Conservation (phyloP, 2,113 vertebrate species). For the Onychostruthus taczanowskii region DNA sequence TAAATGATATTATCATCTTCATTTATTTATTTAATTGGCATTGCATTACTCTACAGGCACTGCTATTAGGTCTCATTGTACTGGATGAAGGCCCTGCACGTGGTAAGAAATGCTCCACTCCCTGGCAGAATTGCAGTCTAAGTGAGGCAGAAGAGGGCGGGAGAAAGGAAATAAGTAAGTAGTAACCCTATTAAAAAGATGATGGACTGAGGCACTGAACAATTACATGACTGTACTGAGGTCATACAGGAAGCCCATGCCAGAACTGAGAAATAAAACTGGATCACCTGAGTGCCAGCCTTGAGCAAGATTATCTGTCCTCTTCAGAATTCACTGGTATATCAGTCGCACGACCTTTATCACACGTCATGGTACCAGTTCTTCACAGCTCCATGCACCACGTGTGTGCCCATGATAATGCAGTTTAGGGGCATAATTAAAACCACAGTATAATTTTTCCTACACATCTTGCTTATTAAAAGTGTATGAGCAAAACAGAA, state of each 20-base stretch:
- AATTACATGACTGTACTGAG: slow-evolving; percentile 54
- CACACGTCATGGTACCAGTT: not conserved
- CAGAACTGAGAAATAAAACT: slow-evolving; percentile 13
- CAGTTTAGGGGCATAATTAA: not conserved
- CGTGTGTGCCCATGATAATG: not conserved
- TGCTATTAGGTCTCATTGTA: slow-evolving; percentile 23
- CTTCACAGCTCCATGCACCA: not conserved
- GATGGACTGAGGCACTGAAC: slow-evolving; percentile 37
- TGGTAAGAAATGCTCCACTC: slow-evolving; percentile 33
- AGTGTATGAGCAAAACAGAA: not conserved
- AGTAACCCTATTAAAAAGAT: slow-evolving; percentile 51
- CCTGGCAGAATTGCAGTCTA: slow-evolving; percentile 36
- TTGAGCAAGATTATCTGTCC: not conserved
- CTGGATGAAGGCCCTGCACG: slow-evolving; percentile 21
- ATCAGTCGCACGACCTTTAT: not conserved
- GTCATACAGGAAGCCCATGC: slow-evolving; percentile 55
- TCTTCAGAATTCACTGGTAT: not conserved
- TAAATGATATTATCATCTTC: slow-evolving; percentile 5
- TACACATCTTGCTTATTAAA: not conserved
- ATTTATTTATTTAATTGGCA: slow-evolving; percentile 52
- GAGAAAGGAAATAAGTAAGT: slow-evolving; percentile 58
- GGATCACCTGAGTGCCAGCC: not conserved
- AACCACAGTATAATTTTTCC: not conserved
- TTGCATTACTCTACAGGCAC: slow-evolving; percentile 12
- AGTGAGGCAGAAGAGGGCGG: slow-evolving; percentile 27